Evolutionary conservation across 2,797 vertebrate genomes (phyloP).

Genomic region (Crax fasciolata): DNA sequence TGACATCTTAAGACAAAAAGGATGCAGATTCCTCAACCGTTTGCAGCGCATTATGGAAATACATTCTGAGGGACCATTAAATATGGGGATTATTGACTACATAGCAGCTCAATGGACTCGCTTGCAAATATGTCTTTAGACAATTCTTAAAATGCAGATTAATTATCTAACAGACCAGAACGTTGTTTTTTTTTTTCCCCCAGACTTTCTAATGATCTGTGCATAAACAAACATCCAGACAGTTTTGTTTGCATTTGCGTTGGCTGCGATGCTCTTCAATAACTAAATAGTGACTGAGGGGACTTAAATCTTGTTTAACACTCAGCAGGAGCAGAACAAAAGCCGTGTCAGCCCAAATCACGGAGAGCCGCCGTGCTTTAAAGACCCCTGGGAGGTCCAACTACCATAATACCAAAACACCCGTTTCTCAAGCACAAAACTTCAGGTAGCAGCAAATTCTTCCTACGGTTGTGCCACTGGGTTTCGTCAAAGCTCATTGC

Average conservation of each 20-base stretch:
- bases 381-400: neutral
- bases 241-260: slow-evolving; percentile 11
- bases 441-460: accelerated
- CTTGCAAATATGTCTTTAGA: slow-evolving; percentile 67
- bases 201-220: slow-evolving; percentile 67
- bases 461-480: neutral
- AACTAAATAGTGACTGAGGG: slow-evolving; percentile 27
- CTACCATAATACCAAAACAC: neutral
- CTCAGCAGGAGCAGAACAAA: slow-evolving; percentile 27
- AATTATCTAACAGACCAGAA: slow-evolving; percentile 67
- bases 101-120: slow-evolving; percentile 53
- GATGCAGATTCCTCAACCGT: slow-evolving; percentile 59
- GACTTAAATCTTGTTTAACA: slow-evolving; percentile 62
- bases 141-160: slow-evolving; percentile 72
- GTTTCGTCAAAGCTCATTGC: neutral
- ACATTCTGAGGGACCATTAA: slow-evolving; percentile 71
- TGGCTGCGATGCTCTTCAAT: slow-evolving; percentile 1
- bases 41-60: slow-evolving; percentile 69
- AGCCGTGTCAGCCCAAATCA: neutral
- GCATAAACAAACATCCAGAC: slow-evolving; percentile 60
- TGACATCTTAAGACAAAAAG: slow-evolving; percentile 74
- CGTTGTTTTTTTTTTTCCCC: neutral
- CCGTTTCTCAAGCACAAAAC: neutral
- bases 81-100: slow-evolving; percentile 69
- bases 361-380: neutral